Percentiles rank a stretch among this genome's conserved stretches.
phyloP scores from a whole-genome alignment of 2,113 vertebrate genomes.

The Equus quagga region DNA sequence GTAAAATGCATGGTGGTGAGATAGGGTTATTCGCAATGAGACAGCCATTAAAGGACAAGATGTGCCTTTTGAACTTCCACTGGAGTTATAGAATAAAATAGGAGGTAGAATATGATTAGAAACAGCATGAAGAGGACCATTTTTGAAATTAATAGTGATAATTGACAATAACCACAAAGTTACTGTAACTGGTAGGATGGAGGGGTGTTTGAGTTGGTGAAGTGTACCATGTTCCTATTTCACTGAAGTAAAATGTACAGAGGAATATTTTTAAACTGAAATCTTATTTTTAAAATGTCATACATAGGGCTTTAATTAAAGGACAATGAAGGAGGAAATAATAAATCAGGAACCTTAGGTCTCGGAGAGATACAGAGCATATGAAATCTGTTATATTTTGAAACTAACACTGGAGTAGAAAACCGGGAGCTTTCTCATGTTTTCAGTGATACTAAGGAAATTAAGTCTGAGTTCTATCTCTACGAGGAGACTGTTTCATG shows the following conservation, averaged over 20 bases:
- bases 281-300: conserved; percentile 2
- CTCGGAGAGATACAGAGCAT: neutral
- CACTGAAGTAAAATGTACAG: neutral
- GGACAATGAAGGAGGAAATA: neutral
- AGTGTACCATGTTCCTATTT: neutral
- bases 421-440: neutral
- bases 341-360: neutral
- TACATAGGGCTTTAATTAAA: neutral
- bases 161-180: neutral
- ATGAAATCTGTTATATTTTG: neutral
- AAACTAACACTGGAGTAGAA: neutral
- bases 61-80: neutral
- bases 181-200: neutral
- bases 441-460: neutral
- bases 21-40: neutral
- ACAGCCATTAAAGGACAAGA: neutral
- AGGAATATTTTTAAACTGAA: conserved; percentile 9
- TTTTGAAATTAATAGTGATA: neutral
- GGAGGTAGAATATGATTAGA: neutral
- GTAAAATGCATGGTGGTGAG: neutral
- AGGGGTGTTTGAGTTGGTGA: neutral
- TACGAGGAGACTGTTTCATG: neutral
- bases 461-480: neutral
- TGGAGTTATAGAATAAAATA: neutral
- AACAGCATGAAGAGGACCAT: neutral